Evolutionary conservation across 2,797 vertebrate species (phyloP), one percentile per base, ranked within the genome.

Genomic region (Schizothorax lantsangensis): DNA sequence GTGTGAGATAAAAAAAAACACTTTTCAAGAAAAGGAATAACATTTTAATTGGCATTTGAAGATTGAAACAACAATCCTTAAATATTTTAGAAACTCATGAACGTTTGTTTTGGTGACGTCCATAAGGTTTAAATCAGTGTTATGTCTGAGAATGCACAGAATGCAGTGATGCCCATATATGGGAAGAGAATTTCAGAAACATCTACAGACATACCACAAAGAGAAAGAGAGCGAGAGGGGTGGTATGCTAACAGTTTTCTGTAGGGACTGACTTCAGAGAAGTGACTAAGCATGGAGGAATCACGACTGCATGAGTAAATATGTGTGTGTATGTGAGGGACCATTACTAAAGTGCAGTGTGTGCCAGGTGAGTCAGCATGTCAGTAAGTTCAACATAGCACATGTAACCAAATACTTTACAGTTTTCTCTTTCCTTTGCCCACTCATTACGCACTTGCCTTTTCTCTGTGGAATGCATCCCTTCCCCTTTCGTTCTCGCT

Each of bases 271-370:
- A 79, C 79, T 79, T 83, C 52, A 72, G n/a, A 71, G n/a, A 52
- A 52, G 64, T 89, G 86, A 86, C 77, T 88, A 87, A 88, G 81
- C 86, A 88, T 59, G 19, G 45, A 86, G 73, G 79, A 88, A 86
- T 78, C 77, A 79, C 26, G 38, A 69, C 40, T 75, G 43, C 21
- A 79, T 85, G 77, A 77, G 79, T 81, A 80, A 52, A 26, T 73
- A 33, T 78, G 82, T 73, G 68, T 81, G 75, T 78, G 6, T 57
- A 15, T 57, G 19, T 57, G 75, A 59, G 52, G 52, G 54, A 79
- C 40, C 73, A 87, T 87, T 85, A 85, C 86, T 79, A 71, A 57
- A 79, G 79, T 26, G 79, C 19, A 85, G 73, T 33, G 85, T 40
- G 78, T 73, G 85, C 79, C 68, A 79, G 72, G 81, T 84, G 81